Conservation (phyloP, 2,888 invertebrate genomes). For the Scelioninae gen. 2 region DNA sequence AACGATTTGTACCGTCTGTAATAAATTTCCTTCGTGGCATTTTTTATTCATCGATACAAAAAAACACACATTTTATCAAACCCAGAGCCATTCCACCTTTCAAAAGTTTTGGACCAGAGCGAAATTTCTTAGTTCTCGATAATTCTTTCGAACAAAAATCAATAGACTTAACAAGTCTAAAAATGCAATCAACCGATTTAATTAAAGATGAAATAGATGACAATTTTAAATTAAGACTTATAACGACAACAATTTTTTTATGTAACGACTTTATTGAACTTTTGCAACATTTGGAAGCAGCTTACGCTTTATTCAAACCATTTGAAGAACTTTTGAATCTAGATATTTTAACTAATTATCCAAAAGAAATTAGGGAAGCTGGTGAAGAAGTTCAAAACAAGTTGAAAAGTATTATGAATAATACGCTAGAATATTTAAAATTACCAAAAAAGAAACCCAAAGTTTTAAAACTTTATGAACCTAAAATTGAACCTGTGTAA, state of each 20-base stretch:
- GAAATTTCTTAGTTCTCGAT: slow-evolving; percentile 79
- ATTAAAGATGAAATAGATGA: slow-evolving; percentile 76
- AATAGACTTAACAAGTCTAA: slow-evolving; percentile 68
- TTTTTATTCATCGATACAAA: slow-evolving; percentile 84
- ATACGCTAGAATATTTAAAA: slow-evolving; percentile 78
- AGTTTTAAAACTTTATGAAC: slow-evolving; percentile 89
- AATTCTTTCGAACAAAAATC: slow-evolving; percentile 74
- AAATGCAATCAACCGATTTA: slow-evolving; percentile 80
- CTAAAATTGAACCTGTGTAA: slow-evolving; percentile 89
- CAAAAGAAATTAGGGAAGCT: slow-evolving; percentile 76
- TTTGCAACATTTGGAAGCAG: slow-evolving; percentile 68
- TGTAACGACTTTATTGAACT: slow-evolving; percentile 77
- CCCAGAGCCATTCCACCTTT: slow-evolving; percentile 84
- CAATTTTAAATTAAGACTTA: slow-evolving; percentile 81
- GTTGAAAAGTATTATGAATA: slow-evolving; percentile 77
- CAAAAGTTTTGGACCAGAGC: slow-evolving; percentile 77
- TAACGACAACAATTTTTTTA: slow-evolving; percentile 78
- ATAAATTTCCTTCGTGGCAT: slow-evolving; percentile 86
- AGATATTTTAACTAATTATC: slow-evolving; percentile 80
- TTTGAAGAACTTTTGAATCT: slow-evolving; percentile 78
- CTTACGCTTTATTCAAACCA: slow-evolving; percentile 72
- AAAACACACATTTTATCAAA: slow-evolving; percentile 77
- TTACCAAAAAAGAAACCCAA: slow-evolving; percentile 85
- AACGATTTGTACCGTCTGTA: slow-evolving; percentile 87
- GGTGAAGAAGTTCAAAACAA: slow-evolving; percentile 75